phyloP scores from a whole-genome alignment of 2,888 invertebrate genomes.

The Dryobotodes eremita region DNA sequence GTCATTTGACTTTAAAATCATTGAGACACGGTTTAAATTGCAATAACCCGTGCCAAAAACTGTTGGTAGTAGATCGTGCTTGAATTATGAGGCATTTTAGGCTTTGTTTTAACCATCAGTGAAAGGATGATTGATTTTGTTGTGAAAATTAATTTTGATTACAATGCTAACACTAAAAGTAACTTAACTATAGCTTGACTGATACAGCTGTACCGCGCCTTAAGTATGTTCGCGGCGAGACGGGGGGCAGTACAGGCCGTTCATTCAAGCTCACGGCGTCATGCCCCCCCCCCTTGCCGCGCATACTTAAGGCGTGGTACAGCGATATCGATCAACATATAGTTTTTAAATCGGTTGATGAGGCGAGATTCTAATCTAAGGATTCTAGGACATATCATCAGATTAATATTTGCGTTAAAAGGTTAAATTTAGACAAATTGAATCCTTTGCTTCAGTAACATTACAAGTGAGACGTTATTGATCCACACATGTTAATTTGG shows the following conservation, averaged over 20 bases:
- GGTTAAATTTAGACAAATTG: background rate
- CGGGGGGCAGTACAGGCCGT: too few species aligned
- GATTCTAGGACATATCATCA: background rate
- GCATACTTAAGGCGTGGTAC: too few species aligned
- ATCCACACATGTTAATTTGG: background rate
- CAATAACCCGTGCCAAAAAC: background rate
- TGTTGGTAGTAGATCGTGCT: background rate
- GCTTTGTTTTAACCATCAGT: conserved; percentile 1
- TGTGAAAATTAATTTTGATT: conserved; percentile 9
- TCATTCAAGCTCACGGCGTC: too few species aligned
- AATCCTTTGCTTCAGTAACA: background rate
- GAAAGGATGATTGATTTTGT: conserved; percentile 25
- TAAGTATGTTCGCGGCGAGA: too few species aligned
- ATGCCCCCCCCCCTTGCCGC: too few species aligned
- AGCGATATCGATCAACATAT: too few species aligned
- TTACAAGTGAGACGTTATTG: background rate
- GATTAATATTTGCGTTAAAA: background rate
- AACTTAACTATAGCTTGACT: background rate
- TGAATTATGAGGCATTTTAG: background rate
- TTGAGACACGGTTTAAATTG: conserved; percentile 1
- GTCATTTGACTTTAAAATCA: background rate
- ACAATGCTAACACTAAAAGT: conserved; percentile 4
- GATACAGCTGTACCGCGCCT: too few species aligned
- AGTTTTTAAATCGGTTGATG: background rate
- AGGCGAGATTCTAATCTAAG: background rate